Evolutionary conservation across 2,797 vertebrate species (phyloP).

Genomic region (Phoebastria nigripes): DNA sequence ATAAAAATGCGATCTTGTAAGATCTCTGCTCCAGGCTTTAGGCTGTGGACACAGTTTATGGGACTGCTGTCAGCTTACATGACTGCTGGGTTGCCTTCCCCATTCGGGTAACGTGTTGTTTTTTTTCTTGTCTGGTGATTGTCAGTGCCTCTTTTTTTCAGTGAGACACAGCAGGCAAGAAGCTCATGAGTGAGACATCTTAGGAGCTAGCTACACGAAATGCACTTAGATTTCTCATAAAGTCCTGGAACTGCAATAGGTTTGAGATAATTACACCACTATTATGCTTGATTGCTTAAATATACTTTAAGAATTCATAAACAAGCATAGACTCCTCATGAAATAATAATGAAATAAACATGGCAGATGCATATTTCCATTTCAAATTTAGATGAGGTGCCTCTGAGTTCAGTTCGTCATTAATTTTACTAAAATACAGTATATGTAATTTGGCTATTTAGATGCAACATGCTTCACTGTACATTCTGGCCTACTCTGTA

Average conservation of each 20-base stretch:
- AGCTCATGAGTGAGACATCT: neutral
- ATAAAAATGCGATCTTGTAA: neutral
- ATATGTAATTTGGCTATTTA: slow-evolving; percentile 28
- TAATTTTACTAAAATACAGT: slow-evolving; percentile 36
- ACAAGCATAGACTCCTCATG: slow-evolving; percentile 55
- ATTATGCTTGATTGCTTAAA: slow-evolving; percentile 67
- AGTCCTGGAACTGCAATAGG: slow-evolving; percentile 42
- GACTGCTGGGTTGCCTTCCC: neutral
- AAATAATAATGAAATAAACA: slow-evolving; percentile 64
- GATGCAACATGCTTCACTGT: neutral
- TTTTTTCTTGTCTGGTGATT: neutral
- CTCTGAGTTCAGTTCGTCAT: neutral
- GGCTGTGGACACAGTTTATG: neutral
- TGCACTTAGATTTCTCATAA: slow-evolving; percentile 38
- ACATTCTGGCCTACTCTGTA: neutral
- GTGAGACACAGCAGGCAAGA: neutral
- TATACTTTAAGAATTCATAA: slow-evolving; percentile 68
- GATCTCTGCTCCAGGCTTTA: neutral
- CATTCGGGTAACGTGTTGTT: neutral
- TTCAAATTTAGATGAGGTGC: slow-evolving; percentile 49
- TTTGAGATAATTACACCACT: slow-evolving; percentile 63
- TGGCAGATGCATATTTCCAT: slow-evolving; percentile 46
- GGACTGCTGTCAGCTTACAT: neutral
- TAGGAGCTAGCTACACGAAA: slow-evolving; percentile 21
- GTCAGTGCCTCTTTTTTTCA: neutral